Base-by-base conservation (phyloP, 2,888 invertebrate species). In the Epinotia demarniana region DNA sequence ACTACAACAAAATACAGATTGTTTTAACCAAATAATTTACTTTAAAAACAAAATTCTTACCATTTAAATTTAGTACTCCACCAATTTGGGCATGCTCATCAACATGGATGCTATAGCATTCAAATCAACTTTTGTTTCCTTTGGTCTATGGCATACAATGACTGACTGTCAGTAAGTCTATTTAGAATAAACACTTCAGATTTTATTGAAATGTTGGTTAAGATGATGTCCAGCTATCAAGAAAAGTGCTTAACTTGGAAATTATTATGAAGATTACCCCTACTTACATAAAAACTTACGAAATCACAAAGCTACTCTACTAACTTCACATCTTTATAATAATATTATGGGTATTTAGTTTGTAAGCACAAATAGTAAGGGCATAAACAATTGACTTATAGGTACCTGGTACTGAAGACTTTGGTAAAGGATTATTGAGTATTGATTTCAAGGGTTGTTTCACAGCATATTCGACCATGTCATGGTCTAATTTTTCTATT, bases 371-470 rank as follows among this genome's bases (percentile, higher is more conserved):
- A 8, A 13, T n/a, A 53, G 6, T 53, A 53, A 53, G 53, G 13
- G 5, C n/a, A 53, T 53, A n/a, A 5, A 53, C 53, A 53, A 49
- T n/a, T 53, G n/a, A n/a, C 6, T 60, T 60, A 3, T 27, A 39
- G 8, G 12, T 69, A 69, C 93, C 87, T 67, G 87, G 92, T 6
- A 91, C 90, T 3, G 90, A 88, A 13, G 92, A 87, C 81, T 87
- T 93, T 63, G 88, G 87, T 78, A 90, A 73, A 2, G 92, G 89
- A 77, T 93, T 92, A 80, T 94, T 94, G 79, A 94, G 91, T 89
- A 94, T 94, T 80, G 94, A 92, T 84, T 94, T 94, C 70, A 94
- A 80, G 2, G 94, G 94, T 78, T 91, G 92, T 79, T 94, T 94
- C 0, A 85, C 78, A 57, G 89, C 84, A 9, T 92, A 84, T 74